Base-by-base conservation (phyloP, 2,888 invertebrate species). In the Epinotia ramella region DNA sequence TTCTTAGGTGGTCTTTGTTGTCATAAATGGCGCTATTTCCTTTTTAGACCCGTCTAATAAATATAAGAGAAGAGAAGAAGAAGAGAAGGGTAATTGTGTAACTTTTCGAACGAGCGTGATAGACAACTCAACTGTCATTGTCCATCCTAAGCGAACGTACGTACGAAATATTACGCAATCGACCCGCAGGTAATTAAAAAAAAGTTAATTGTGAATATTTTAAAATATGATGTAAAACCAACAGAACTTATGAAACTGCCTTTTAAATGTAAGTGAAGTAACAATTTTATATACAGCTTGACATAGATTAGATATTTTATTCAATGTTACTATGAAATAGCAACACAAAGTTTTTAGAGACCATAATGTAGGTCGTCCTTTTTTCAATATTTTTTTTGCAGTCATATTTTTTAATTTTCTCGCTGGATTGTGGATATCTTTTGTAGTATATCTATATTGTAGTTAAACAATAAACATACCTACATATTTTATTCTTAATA, bases 241-340 rank as follows among this genome's bases (percentile, higher is more conserved):
- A 74, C 60, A 71, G 63, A 67, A 67, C 76, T 72, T 76, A 76
- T 72, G 76, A 71, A 66, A 76, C 75, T 76, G 75, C 75, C 76
- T 72, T 76, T 71, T 76, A 76, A 70, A 44, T 62, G 28, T 75
- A 66, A 71, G 66, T 60, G 16, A 60, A 49, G 65, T 75, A 75
- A 66, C 70, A 75, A 76, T 76, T 72, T 76, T 67, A 75, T 53
- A 66, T 18, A 62, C 24, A 28, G 76, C 76, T 76, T 76, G 76
- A 76, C 76, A 67, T 76, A 76, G 71, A 66, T 67, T 76, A 76
- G 76, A 67, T 70, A 67, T 76, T 72, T 76, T 76, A 72, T 63
- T 62, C 57, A 71, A 66, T 75, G 65, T 71, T 75, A 75, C 18
- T 73, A 18, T 28, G 16, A 24, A 12, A 57, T 62, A n/a, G 68